phyloP scores from a whole-genome alignment of 2,113 vertebrate species.

The Neodon shergylaensis region DNA sequence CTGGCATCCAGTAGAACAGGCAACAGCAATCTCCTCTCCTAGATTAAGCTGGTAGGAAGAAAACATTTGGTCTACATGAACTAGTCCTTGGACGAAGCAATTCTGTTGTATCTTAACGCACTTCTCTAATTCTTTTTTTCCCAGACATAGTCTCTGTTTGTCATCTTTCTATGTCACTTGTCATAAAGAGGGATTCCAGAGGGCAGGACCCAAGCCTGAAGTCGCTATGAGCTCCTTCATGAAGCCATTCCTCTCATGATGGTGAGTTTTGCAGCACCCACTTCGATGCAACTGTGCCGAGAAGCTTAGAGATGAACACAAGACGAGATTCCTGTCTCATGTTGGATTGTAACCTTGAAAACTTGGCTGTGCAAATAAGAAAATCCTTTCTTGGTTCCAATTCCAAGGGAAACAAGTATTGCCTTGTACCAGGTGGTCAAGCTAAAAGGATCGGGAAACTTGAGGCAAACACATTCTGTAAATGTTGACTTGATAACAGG shows the following conservation, averaged over 20 bases:
- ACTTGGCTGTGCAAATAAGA: neutral
- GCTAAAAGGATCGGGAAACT: neutral
- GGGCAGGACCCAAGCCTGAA: neutral
- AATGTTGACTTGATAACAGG: neutral
- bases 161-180: neutral
- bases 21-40: neutral
- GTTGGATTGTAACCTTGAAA: neutral
- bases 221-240: neutral
- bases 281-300: neutral
- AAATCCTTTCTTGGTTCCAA: neutral
- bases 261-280: neutral
- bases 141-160: neutral
- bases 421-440: neutral
- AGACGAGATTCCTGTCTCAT: neutral
- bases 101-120: neutral
- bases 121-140: neutral
- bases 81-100: neutral
- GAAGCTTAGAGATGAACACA: neutral
- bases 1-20: neutral
- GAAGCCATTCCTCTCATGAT: neutral
- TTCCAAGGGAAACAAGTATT: no score
- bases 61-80: neutral
- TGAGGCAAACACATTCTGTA: neutral
- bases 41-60: neutral
- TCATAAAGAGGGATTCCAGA: neutral